Evolutionary conservation across 2,888 invertebrate species (phyloP), one percentile per base, ranked within the genome.

Genomic region (Tupiocoris notatus): DNA sequence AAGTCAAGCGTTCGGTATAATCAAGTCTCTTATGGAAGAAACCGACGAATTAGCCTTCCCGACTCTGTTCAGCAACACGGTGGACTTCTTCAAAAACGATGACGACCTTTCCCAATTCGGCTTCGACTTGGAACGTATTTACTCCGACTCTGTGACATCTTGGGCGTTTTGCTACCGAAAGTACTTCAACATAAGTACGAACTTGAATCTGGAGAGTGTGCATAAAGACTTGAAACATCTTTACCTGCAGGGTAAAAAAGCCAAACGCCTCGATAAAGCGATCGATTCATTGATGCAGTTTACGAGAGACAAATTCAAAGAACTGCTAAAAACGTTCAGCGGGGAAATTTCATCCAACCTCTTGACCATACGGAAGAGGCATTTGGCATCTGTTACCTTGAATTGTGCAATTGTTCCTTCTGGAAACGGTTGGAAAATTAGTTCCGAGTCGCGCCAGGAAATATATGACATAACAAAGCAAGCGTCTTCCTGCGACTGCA

Each of bases 181-280:
- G 62, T 70, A 70, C 18, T 68, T 77, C 39, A 78, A 79, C 1
- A 79, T 81, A 9, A 80, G 80, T 73, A 81, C 80, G 22, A 81
- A 81, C 61, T 80, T 79, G 80, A 77, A 79, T 65, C 76, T 81
- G 59, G 80, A 81, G 66, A 70, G 77, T 3, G 39, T 80, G 22
- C 81, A 81, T 75, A 81, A 80, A 58, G 61, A 16, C 17, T 57
- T 80, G 39, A 80, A 81, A 71, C 78, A 79, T 59, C 63, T 68
- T 25, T 78, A 79, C 71, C 62, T 79, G 25, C 71, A 78, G 58
- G 79, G 79, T 1, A 77, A 76, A 73, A 80, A 79, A 76, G 68
- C 77, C 56, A 79, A 79, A 67, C 66, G 77, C 21, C 73, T 79
- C 9, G 77, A 80, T 66, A 80, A 75, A 74, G 75, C 78, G 56